A percentile compares a stretch with the other conserved stretches of the same genome.
These are phyloP conservation scores for Phoenicopterus ruber DNA, from an alignment of 2,113 vertebrate species.

Conservation along the genomic window DNA sequence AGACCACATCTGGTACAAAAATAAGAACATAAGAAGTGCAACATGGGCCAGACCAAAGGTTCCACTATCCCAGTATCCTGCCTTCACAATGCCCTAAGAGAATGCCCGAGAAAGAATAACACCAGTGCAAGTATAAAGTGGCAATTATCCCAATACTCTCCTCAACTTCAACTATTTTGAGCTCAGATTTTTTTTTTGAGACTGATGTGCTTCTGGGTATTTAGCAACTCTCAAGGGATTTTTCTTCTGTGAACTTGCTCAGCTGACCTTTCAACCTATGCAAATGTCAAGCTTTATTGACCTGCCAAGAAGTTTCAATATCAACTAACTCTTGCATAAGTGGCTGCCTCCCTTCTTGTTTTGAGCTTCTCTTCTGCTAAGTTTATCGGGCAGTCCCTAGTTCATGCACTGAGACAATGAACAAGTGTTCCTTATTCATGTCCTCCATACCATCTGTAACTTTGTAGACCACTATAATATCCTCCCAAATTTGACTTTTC, in stretches of 20 bases:
- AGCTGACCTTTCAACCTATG: background rate
- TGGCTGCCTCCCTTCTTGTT: background rate
- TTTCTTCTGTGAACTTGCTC: background rate
- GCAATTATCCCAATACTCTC: background rate
- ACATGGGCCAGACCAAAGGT: background rate
- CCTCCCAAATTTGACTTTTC: background rate
- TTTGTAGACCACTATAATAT: background rate
- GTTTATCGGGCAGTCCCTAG: background rate
- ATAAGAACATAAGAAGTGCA: background rate
- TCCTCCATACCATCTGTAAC: background rate
- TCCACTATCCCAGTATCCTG: background rate
- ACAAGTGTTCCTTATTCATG: background rate
- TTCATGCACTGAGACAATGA: background rate
- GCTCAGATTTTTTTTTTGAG: background rate
- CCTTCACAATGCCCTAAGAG: background rate
- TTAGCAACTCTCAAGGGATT: background rate
- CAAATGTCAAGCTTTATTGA: background rate
- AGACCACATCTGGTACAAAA: background rate
- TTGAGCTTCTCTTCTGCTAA: background rate
- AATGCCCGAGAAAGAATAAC: background rate
- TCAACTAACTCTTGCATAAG: background rate
- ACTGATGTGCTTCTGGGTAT: background rate
- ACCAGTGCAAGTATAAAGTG: background rate
- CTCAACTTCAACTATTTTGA: background rate
- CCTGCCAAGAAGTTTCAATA: background rate